Evolutionary conservation across 2,797 vertebrate species (phyloP).

Genomic region (Peromyscus melanophrys): DNA sequence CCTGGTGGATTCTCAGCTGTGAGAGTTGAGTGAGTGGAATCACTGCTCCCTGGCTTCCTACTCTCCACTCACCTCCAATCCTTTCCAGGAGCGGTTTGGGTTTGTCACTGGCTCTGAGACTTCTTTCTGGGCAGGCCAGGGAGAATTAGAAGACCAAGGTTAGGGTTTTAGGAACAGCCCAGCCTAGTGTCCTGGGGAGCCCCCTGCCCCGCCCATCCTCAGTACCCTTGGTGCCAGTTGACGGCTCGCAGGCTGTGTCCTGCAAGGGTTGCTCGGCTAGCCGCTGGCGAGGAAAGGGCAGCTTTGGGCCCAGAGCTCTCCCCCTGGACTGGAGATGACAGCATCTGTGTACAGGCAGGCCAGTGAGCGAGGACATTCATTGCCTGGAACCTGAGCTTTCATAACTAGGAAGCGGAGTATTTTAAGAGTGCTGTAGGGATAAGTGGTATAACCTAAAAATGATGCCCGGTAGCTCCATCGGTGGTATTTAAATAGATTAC

Average conservation of each 20-base stretch:
- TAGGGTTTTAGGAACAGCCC: neutral
- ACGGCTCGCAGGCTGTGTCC: accelerated
- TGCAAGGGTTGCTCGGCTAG: accelerated
- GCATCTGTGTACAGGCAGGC: neutral
- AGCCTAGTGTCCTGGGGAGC: neutral
- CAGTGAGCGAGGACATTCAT: neutral
- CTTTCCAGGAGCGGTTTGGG: neutral
- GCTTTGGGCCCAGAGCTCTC: no score
- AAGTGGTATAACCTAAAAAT: neutral
- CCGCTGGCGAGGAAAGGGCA: neutral
- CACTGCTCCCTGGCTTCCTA: neutral
- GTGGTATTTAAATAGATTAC: neutral
- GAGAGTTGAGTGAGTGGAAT: neutral
- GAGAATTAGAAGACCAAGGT: neutral
- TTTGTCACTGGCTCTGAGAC: neutral
- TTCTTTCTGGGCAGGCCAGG: neutral
- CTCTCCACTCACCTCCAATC: neutral
- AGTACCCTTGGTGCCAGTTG: accelerated
- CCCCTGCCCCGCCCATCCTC: neutral
- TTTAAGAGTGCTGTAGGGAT: neutral
- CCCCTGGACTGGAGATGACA: neutral
- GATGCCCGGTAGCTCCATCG: neutral
- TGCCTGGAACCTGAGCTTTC: neutral
- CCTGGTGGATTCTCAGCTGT: neutral
- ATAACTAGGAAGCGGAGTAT: neutral